Evolutionary conservation across 35 echinoderm and acorn worm species (phyloP).

Genomic region (Heliocidaris erythrogramma): DNA sequence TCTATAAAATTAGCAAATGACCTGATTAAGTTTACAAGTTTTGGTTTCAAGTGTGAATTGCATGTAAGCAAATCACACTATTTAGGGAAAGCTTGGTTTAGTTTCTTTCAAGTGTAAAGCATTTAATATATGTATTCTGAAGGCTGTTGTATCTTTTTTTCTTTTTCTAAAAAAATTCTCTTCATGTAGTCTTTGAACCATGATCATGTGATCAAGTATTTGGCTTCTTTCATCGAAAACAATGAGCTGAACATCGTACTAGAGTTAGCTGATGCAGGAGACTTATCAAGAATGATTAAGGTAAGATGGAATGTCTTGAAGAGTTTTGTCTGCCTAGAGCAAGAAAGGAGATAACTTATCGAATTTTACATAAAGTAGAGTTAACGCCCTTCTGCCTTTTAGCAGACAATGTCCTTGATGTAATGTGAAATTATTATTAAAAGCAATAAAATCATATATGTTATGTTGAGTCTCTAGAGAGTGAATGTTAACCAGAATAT

Average conservation of each 20-base stretch:
- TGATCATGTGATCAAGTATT: conserved; percentile 97
- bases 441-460: too few relatives aligned
- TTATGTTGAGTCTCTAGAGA: too few relatives aligned
- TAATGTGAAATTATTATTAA: too few relatives aligned
- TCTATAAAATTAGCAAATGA: too few relatives aligned
- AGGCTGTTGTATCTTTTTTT: background rate
- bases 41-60: background rate
- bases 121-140: background rate
- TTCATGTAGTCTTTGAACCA: conserved; percentile 89
- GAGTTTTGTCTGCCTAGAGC: too few relatives aligned
- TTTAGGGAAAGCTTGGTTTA: background rate
- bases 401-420: too few relatives aligned
- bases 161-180: conserved; percentile 39
- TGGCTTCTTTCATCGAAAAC: conserved; percentile 96
- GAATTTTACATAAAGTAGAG: too few relatives aligned
- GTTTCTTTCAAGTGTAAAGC: background rate
- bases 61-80: background rate
- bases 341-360: too few relatives aligned
- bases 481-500: too few relatives aligned
- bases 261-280: conserved; percentile 96
- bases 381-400: too few relatives aligned
- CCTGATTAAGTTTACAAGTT: too few relatives aligned
- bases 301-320: conserved; percentile 38
- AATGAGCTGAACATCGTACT: conserved; percentile 99
- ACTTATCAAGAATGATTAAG: conserved; percentile 98